Evolutionary conservation across 2,888 invertebrate species (phyloP), one percentile per base, ranked within the genome.

Genomic region (Ectobius pallidus): DNA sequence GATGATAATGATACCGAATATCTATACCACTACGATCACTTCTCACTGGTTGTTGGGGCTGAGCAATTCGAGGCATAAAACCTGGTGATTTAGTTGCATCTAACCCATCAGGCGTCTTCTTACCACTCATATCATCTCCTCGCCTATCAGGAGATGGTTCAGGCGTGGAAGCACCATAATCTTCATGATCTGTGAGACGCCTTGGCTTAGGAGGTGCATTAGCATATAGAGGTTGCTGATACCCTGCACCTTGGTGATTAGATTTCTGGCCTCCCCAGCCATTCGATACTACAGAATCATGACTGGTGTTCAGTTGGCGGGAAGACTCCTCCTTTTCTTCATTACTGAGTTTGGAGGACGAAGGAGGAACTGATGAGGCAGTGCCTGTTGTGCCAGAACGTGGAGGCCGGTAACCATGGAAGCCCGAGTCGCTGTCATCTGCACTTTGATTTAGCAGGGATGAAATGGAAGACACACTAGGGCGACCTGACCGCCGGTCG

Each of bases 191-290:
- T 25, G 73, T 42, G 20, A 74, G 34, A 70, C 95, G 87, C 80
- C 93, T 86, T 0, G 95, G 95, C 81, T 95, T 95, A 0, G 95
- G 95, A 14, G 95, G 95, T 2, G 95, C 95, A 83, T 95, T 95
- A 0, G 93, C 95, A 80, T 96, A 96, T 1, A 95, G 87, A 0
- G 95, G 93, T 79, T 92, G 91, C 4, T 85, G 71, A 61, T 61
- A 71, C 2, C 61, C 74, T 16, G 30, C 3, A 9, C 49, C 67
- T n/a, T 67, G 55, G 2, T n/a, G 55, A 22, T 32, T 49, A 7
- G 67, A 22, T 22, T 61, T 67, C 69, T 68, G 74, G 22, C 22
- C 49, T 16, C 70, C 63, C 75, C 73, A 75, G 18, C 75, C 75
- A 61, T 75, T 75, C 14, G 73, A 72, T n/a, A 70, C 44, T 6